Conservation (phyloP, 2,888 invertebrate genomes). For the Heteropelma amictum region DNA sequence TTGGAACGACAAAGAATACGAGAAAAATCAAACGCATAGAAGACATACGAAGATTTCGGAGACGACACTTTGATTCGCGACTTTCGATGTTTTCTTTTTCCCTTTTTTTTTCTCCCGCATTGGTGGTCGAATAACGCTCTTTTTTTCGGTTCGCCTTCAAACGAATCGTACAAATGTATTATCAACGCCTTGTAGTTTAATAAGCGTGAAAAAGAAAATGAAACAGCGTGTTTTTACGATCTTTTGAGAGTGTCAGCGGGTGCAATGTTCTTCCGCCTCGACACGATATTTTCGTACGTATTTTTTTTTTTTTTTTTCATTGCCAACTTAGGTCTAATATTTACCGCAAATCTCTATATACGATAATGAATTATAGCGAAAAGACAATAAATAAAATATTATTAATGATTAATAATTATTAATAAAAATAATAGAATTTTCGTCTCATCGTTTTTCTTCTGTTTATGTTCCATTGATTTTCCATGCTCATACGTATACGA, state of each 20-base stretch:
- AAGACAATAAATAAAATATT: constrained; percentile 49
- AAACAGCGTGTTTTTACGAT: constrained; percentile 22
- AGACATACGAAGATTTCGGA: neutral
- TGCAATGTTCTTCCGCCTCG: neutral
- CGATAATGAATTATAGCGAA: constrained; percentile 44
- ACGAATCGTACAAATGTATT: constrained; percentile 36
- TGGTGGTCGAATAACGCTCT: neutral
- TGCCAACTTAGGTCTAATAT: constrained; percentile 34
- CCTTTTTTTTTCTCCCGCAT: neutral
- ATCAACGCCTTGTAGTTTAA: constrained; percentile 32
- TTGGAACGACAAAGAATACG: neutral
- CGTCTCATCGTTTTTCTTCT: neutral
- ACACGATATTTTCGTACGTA: constrained; percentile 10
- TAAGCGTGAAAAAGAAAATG: constrained; percentile 21
- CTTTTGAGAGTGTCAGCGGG: neutral
- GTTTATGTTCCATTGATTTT: no score
- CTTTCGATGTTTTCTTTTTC: neutral
- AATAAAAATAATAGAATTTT: neutral
- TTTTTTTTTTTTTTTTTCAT: constrained; percentile 3
- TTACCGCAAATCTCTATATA: constrained; percentile 17
- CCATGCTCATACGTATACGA: neutral
- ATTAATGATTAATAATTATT: constrained; percentile 27
- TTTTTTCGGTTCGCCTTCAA: constrained; percentile 7
- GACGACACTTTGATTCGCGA: neutral
- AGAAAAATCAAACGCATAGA: neutral